A percentile compares a stretch with the other conserved stretches of the same genome.
Conservation (phyloP, 2,888 invertebrate genomes). For the Tupiocoris notatus region DNA sequence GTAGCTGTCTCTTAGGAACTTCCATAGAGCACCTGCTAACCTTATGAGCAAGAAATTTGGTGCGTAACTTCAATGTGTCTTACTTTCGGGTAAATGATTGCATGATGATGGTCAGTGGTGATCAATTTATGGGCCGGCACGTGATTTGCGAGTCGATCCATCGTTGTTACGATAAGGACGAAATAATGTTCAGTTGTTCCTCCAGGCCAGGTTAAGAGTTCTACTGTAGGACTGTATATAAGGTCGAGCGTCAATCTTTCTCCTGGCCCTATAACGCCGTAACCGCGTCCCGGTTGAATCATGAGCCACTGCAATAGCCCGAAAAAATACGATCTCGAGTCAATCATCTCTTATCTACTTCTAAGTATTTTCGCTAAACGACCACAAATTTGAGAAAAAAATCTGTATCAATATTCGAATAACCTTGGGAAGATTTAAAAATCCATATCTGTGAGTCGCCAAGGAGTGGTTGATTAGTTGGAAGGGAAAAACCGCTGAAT, state of each 20-base stretch:
- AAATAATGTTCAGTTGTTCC: slow-evolving; percentile 41
- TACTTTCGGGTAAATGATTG: slow-evolving; percentile 10
- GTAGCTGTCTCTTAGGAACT: too few species aligned
- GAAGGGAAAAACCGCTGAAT: slow-evolving; percentile 44
- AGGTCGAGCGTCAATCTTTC: slow-evolving; percentile 45
- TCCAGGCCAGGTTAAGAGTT: slow-evolving; percentile 21
- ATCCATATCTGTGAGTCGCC: slow-evolving; percentile 43
- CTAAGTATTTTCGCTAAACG: background rate
- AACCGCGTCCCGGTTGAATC: slow-evolving; percentile 46
- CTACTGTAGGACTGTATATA: slow-evolving; percentile 45
- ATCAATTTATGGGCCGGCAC: slow-evolving; percentile 23
- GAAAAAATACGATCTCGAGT: too few species aligned
- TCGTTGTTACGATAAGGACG: slow-evolving; percentile 42
- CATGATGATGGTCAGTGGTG: slow-evolving; percentile 1
- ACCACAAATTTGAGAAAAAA: background rate
- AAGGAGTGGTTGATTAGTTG: slow-evolving; percentile 44
- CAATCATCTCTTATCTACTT: too few species aligned
- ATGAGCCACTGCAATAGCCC: slow-evolving; percentile 45
- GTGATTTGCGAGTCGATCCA: slow-evolving; percentile 32
- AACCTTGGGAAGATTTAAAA: slow-evolving; percentile 47
- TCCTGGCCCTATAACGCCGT: slow-evolving; percentile 45
- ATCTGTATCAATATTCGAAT: background rate
- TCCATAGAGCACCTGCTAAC: too few species aligned
- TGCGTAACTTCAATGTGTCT: too few species aligned
- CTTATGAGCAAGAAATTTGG: too few species aligned